Conservation (phyloP, 2,888 invertebrate species). For the Melanophora roralis region DNA sequence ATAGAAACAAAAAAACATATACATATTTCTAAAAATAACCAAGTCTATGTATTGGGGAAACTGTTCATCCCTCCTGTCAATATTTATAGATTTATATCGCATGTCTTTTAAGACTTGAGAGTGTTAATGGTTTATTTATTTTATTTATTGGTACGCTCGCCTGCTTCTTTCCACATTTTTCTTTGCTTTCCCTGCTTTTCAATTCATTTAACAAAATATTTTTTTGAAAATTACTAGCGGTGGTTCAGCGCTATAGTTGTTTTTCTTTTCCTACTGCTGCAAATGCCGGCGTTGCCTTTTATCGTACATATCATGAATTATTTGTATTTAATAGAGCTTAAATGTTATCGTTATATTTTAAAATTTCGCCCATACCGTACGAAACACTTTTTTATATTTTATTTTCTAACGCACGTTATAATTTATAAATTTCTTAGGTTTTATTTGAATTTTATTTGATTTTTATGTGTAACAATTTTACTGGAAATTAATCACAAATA, state of each 20-base stretch:
- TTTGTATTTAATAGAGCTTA: constrained; percentile 73
- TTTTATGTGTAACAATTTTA: constrained; percentile 46
- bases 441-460: constrained; percentile 30
- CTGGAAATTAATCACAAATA: constrained; percentile 61
- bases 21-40: neutral
- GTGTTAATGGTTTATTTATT: constrained; percentile 38
- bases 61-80: constrained; percentile 30
- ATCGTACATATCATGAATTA: constrained; percentile 69
- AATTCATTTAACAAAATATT: constrained; percentile 18
- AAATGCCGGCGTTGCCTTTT: constrained; percentile 7
- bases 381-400: neutral
- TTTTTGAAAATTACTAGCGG: constrained; percentile 30
- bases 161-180: neutral
- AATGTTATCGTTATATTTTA: constrained; percentile 46
- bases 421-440: neutral
- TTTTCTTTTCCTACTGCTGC: neutral
- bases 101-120: neutral
- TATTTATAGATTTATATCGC: constrained; percentile 42
- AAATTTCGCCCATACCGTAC: constrained; percentile 22
- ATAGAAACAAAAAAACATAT: neutral
- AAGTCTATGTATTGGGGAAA: neutral
- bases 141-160: neutral
- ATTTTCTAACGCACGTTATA: constrained; percentile 16
- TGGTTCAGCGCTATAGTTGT: no score
- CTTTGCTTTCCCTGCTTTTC: neutral